Percentiles rank a stretch among this genome's conserved stretches.
phyloP scores from a whole-genome alignment of 2,113 vertebrate species.

The Pyrgilauda ruficollis region DNA sequence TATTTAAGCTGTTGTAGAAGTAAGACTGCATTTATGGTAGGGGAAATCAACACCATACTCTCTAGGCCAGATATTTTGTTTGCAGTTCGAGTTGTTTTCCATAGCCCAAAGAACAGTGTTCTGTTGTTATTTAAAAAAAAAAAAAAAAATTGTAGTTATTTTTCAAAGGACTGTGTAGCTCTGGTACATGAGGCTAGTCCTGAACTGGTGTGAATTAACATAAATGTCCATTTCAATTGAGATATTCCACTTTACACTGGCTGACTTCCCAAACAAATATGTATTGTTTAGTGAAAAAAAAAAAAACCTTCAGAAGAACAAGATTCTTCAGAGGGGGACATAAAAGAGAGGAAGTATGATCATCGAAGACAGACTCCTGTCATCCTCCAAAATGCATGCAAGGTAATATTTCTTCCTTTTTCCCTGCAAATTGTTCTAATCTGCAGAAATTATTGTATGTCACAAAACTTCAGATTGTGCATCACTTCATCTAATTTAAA shows the following conservation, averaged over 20 bases:
- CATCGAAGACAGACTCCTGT: background rate
- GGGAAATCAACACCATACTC: background rate
- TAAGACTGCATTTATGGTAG: background rate
- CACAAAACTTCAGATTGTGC: background rate
- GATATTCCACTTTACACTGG: background rate
- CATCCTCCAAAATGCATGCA: background rate
- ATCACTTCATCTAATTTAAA: background rate
- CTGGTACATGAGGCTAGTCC: background rate
- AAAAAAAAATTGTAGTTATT: background rate
- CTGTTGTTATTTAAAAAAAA: background rate
- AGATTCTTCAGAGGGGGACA: fast-evolving
- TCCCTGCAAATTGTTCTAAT: background rate
- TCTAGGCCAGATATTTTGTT: background rate
- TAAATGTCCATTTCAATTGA: background rate
- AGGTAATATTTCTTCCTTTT: background rate
- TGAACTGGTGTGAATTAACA: background rate
- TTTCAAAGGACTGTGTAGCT: background rate
- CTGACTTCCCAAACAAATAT: background rate
- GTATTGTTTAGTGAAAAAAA: background rate
- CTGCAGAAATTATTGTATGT: background rate
- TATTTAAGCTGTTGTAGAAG: conserved; percentile 2
- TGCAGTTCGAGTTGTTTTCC: conserved; percentile 11
- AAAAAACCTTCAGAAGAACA: background rate
- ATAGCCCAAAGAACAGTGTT: background rate
- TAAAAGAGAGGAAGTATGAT: background rate